Evolutionary conservation across 2,797 vertebrate genomes (phyloP), one percentile per base, ranked within the genome.

Genomic region (Hypotaenidia okinawae): DNA sequence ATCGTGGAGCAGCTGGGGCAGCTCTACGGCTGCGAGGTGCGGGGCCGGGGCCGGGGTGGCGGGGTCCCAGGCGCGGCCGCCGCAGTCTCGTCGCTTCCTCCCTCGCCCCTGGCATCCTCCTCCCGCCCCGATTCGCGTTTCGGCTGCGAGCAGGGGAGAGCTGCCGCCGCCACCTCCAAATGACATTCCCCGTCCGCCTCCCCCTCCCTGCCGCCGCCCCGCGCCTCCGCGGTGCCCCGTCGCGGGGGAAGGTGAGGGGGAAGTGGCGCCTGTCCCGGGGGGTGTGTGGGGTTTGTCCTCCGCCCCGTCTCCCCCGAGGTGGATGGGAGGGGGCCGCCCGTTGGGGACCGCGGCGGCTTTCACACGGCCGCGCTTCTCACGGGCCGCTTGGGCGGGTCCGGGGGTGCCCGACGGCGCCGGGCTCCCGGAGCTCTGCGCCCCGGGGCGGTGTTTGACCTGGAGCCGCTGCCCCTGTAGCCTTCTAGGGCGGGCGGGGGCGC

Each of bases 1-100:
- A 99, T 99, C 98, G 99, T 99, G 93, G 99, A 99, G 97, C 99
- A 99, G 98, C 99, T 99, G 95, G 99, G 99, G 95, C 98, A 98
- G 95, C 98, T 99, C 84, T 99, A 99, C 89, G 99, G 99, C 98
- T 99, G 99, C 90, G 98, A 99, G 99, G 99, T 99, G 97, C 79
- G 87, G n/a, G 27, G 33, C 23, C n/a, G 47, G 66, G 47, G 25
- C 43, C 16, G 45, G 79, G 79, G 61, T 66, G 57, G 74, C 24
- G 84, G 88, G 85, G 75, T 80, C 39, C 45, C 52, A 52, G 63
- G 33, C 17, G 62, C 55, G 64, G 69, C 33, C 35, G 9, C 72
- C 39, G 37, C 73, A 49, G 41, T n/a, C 18, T 33, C 37, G 25
- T 54, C 16, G 5, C 67, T 45, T 51, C 30, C 12, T 22, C 15